Conservation (phyloP, 2,888 invertebrate species). For the Morinoia aosen region DNA sequence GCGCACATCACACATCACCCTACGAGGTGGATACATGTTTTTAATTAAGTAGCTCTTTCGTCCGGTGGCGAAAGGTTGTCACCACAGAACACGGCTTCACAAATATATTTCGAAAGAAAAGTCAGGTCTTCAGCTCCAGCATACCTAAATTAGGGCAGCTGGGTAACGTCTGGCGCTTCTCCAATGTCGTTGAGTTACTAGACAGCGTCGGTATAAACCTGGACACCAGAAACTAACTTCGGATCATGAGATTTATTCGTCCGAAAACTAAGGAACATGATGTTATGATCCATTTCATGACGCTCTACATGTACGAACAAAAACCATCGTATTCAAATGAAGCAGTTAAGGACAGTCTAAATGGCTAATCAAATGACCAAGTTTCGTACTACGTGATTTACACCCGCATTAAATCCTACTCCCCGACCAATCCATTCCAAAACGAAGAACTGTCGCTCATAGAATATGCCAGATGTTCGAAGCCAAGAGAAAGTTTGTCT, state of each 20-base stretch:
- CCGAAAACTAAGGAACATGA: too few relatives aligned
- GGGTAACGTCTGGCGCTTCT: background rate
- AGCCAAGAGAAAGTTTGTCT: too few relatives aligned
- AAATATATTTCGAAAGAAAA: background rate
- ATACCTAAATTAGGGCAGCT: background rate
- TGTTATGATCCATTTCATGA: background rate
- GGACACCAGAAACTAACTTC: background rate
- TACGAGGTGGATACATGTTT: background rate
- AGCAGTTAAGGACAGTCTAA: too few relatives aligned
- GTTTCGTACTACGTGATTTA: too few relatives aligned
- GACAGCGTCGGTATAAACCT: background rate
- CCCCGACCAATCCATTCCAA: too few relatives aligned
- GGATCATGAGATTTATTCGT: background rate
- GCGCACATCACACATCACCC: background rate
- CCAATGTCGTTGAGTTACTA: background rate
- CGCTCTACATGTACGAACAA: too few relatives aligned
- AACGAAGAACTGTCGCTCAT: too few relatives aligned
- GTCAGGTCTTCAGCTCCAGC: background rate
- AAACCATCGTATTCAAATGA: too few relatives aligned
- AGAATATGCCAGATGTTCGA: too few relatives aligned
- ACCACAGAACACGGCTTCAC: background rate
- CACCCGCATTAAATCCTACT: too few relatives aligned
- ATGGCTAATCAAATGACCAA: too few relatives aligned
- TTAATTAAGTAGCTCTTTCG: background rate
- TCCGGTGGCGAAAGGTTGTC: background rate